Evolutionary conservation across 2,113 vertebrate species (phyloP).

Genomic region (Myotis brandtii): DNA sequence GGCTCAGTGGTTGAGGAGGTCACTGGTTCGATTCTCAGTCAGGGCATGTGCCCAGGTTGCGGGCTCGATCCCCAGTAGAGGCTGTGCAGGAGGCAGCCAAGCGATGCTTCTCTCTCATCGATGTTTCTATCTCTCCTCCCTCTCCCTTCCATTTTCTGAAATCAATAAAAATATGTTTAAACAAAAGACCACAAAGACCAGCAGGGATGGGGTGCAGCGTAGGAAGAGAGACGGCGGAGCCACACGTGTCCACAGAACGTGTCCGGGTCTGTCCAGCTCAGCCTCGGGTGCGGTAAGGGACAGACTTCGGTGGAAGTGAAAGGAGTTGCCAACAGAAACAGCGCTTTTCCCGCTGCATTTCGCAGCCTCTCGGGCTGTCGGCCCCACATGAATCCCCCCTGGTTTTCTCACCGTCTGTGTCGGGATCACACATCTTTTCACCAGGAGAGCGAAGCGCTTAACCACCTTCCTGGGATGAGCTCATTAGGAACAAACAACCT

Average conservation of each 20-base stretch:
- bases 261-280: neutral
- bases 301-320: neutral
- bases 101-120: no score
- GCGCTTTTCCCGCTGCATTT: neutral
- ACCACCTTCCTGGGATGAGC: constrained; percentile 40
- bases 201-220: neutral
- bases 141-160: no score
- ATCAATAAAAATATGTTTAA: no score
- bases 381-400: neutral
- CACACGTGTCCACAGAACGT: neutral
- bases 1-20: no score
- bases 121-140: no score
- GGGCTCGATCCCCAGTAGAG: no score
- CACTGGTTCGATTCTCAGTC: no score
- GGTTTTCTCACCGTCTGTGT: neutral
- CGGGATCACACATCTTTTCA: constrained; percentile 25
- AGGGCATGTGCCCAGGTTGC: no score
- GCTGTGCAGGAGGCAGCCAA: no score
- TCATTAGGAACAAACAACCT: constrained; percentile 61
- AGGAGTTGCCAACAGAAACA: neutral
- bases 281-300: neutral
- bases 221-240: neutral
- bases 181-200: neutral
- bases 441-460: neutral
- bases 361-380: neutral